Conservation (phyloP, 2,888 invertebrate species). For the Zaprionus lineosus region DNA sequence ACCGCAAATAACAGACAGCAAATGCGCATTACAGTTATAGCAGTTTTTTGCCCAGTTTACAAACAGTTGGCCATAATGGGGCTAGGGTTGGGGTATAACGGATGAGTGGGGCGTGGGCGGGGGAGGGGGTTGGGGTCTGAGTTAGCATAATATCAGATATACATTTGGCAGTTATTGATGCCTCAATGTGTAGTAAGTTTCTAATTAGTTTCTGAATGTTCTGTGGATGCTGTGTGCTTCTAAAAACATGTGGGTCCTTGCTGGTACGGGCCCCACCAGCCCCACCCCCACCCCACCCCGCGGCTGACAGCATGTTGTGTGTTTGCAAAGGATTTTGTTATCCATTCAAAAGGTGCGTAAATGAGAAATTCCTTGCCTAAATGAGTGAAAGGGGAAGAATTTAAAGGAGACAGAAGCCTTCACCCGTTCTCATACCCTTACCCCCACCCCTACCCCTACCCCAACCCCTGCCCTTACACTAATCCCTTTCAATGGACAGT, state of each 20-base stretch:
- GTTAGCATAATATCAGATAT: not conserved
- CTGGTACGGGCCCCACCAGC: too few relatives aligned
- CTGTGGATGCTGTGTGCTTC: too few relatives aligned
- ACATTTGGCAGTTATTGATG: conserved; percentile 13
- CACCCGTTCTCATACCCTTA: too few relatives aligned
- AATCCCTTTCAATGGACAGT: too few relatives aligned
- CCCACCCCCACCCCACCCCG: too few relatives aligned
- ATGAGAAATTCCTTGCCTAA: conserved; percentile 50
- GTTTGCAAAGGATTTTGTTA: conserved; percentile 29
- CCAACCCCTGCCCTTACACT: too few relatives aligned
- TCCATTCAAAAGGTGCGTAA: conserved; percentile 52
- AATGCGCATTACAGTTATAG: conserved; percentile 49
- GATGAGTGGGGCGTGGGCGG: too few relatives aligned
- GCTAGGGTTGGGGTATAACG: too few relatives aligned
- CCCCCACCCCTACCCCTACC: too few relatives aligned
- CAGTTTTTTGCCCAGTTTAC: conserved; percentile 29
- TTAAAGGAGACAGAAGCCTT: not conserved
- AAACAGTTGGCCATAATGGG: too few relatives aligned
- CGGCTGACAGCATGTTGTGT: conserved; percentile 24
- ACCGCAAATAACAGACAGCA: conserved; percentile 39
- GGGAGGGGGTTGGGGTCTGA: too few relatives aligned
- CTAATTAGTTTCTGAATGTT: conserved; percentile 51
- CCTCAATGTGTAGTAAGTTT: not conserved
- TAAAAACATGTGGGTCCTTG: too few relatives aligned
- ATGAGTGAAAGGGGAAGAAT: not conserved